Base-by-base conservation (phyloP, 2,113 vertebrate species). In the Catharus fuscescens region DNA sequence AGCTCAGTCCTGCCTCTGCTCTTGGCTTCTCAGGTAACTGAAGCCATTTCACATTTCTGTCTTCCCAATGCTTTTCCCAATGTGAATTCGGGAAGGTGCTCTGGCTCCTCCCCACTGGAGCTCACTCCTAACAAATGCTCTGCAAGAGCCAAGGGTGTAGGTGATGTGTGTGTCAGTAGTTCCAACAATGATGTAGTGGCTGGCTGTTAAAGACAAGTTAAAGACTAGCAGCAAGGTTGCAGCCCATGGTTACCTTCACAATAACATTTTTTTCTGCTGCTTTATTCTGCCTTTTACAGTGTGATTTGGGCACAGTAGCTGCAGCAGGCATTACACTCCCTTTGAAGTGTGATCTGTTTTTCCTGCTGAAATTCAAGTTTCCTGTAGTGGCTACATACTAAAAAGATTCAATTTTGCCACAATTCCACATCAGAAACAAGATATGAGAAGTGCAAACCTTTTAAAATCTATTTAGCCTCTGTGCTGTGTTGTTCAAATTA, bases 331-430 rank as follows among this genome's bases (percentile, higher is more conserved):
- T 93, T 96, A 91, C 86, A 70, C 62, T 93, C 62, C 38, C 47
- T 97, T 97, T 95, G 91, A 97, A 96, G 92, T 81, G 66, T 50
- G 94, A 96, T 91, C 54, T 89, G 72, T 47, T 97, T 97, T 88
- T 97, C 78, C 85, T 93, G 87, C 74, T 92, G 71, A 96, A 96
- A 94, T 76, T 89, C 70, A 95, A 80, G 94, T 95, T 97, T 94
- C 72, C 80, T 45, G 44, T 76, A 95, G 94, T 62, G 83, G 90
- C 71, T 95, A 48, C 50, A 48, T 10, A 6, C 91, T 84, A 86
- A 95, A 97, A 97, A 95, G 89, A 95, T 95, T 94, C 85, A 17
- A 54, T 97, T 98, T 97, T 80, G 86, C 91, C 92, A 97, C 90
- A 96, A 87, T 96, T 96, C 81, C 78, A 48, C 90, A 97, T 95